Conservation (phyloP, 2,113 vertebrate genomes). For the Toxotes chatareus region DNA sequence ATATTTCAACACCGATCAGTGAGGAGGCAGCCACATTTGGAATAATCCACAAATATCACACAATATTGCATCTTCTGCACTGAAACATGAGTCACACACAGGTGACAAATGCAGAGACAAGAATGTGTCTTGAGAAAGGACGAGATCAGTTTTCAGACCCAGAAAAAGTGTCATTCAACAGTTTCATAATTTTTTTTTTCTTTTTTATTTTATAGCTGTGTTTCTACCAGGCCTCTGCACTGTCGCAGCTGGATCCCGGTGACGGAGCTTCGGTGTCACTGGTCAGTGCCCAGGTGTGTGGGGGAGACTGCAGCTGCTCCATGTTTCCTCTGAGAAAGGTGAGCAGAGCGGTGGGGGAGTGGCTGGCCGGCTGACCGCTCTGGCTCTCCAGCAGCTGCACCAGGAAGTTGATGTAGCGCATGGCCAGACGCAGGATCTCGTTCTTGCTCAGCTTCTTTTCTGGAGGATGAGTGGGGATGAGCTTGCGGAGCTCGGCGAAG, state of each 20-base stretch:
- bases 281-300: conserved; percentile 82
- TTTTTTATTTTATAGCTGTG: background rate
- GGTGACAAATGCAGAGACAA: conserved; percentile 39
- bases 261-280: conserved; percentile 86
- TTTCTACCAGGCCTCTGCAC: conserved; percentile 84
- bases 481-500: conserved; percentile 95
- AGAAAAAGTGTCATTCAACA: background rate
- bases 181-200: background rate
- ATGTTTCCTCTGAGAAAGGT: conserved; percentile 84
- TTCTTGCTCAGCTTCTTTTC: conserved; percentile 99
- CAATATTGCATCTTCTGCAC: conserved; percentile 41
- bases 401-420: conserved; percentile 98
- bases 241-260: conserved; percentile 84
- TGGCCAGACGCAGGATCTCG: conserved; percentile 95
- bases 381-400: conserved; percentile 92
- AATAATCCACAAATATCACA: conserved; percentile 41
- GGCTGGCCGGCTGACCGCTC: conserved; percentile 82
- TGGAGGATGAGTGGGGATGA: conserved; percentile 97
- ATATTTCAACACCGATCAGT: conserved; percentile 51
- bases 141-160: conserved; percentile 36
- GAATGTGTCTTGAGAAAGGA: conserved; percentile 31
- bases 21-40: conserved; percentile 23
- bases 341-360: conserved; percentile 81
- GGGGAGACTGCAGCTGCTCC: conserved; percentile 80
- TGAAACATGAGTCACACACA: conserved; percentile 10